Base-by-base conservation (phyloP, 2,888 invertebrate species). In the Chymomyza procnemis region DNA sequence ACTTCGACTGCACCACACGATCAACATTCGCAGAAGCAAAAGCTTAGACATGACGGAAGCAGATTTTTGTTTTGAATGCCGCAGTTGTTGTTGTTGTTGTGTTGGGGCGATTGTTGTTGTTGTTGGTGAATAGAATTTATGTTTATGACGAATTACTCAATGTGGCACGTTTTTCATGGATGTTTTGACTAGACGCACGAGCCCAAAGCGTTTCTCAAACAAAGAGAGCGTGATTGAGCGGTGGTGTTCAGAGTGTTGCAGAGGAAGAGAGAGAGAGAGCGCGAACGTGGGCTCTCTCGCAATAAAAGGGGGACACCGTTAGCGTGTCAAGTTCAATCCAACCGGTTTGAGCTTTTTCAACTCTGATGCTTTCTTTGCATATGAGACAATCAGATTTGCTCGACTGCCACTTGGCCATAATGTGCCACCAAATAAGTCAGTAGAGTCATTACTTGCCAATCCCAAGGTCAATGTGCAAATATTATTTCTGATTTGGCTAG, bases 301-400 rank as follows among this genome's bases (percentile, higher is more conserved):
- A 6, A 47, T 14, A 8, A 61, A 62, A 61, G 46, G 30, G 18
- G 3, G 22, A 50, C 57, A 16, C n/a, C 19, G 60, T 58, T 64
- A 66, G 60, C 80, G 61, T 72, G 77, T 78, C 77, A 78, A 78
- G 77, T 78, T 78, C 81, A 78, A 64, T 30, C 50, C 16, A 79
- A 79, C 79, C 66, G 79, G 76, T 79, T 70, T 64, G 50, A 16
- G 50, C 18, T 57, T 65, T 18, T n/a, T 64, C n/a, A 12, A 22
- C 55, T 58, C 54, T 19, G 50, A 3, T 41, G 34, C 34, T 41
- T 41, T 41, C 34, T 41, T 41, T 41, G 34, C 34, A 12, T 41
- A 12, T 41, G 34, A 41, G 34, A 41, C 12, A 12, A 41, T 12
- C 34, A 3, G 1, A 12, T 41, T 12, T 41, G 34, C 34, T 41